Base-by-base conservation (phyloP, 2,888 invertebrate genomes). In the Drosophila borealis region DNA sequence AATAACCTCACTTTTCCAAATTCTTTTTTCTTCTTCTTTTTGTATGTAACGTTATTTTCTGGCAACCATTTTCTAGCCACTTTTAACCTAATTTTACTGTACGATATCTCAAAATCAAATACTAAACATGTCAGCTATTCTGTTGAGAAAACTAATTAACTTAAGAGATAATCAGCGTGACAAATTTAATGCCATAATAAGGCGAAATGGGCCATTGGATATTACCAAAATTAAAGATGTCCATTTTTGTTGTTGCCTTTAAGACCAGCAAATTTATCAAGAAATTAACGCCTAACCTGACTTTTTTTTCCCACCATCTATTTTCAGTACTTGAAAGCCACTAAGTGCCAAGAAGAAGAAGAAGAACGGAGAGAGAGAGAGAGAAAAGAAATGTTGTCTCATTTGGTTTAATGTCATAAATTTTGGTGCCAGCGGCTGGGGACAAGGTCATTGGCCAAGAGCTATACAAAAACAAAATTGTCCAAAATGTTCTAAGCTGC, bases 401-500 rank as follows among this genome's bases (percentile, higher is more conserved):
- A 77, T 82, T 77, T 73, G 55, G 61, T 45, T 70, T 44, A 70
- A 59, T 76, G 64, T 70, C 80, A 70, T 73, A 80, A 71, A 65
- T 63, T 72, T 63, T 36, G 44, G 37, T 45, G 64, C 37, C 60
- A 37, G 42, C 34, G 29, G 55, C 56, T 45, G 8, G 25, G 37
- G 42, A 36, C 57, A 70, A 70, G 88, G 83, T 83, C 82, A 88
- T 70, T 70, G 82, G 73, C 82, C 81, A 55, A 54, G 9, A 37
- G 59, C 45, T 57, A 65, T 59, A 53, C 49, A 49, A 33, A 49
- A 61, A 44, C 14, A 46, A 67, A 70, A 63, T 53, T 37, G 53
- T 36, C 50, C 42, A 29, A 48, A 19, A 14, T 46, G 44, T 57
- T 33, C 42, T 79, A 76, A 85, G 82, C 86, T 67, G 63, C 34